phyloP scores from a whole-genome alignment of 2,113 vertebrate genomes.

The Sebastes fasciatus region DNA sequence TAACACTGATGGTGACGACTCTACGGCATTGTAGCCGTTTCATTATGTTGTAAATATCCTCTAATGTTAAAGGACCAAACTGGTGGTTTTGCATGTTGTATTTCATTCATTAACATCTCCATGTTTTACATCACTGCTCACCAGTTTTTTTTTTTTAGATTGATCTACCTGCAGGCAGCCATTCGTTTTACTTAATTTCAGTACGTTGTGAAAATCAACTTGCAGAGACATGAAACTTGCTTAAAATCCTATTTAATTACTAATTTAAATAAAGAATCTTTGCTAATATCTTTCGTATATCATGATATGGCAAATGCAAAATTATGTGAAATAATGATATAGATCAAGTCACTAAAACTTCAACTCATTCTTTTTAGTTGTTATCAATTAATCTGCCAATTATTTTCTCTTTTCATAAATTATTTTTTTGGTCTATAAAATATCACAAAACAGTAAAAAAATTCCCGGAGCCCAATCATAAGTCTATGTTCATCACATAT shows the following conservation, averaged over 20 bases:
- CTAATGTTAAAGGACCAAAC: slow-evolving; percentile 1
- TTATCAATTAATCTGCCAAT: too few species aligned
- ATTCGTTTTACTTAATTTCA: background rate
- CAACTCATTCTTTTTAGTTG: too few species aligned
- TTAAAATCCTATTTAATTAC: background rate
- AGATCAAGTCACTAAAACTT: background rate
- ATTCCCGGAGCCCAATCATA: too few species aligned
- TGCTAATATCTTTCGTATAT: background rate
- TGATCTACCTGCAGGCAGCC: too few species aligned
- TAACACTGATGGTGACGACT: background rate
- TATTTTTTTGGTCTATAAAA: background rate
- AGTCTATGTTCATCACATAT: background rate
- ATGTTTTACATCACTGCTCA: background rate
- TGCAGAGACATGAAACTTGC: background rate
- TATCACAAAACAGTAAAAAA: too few species aligned
- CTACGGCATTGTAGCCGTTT: background rate
- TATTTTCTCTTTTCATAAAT: too few species aligned
- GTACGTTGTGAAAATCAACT: background rate
- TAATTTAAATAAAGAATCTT: background rate
- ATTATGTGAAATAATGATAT: background rate
- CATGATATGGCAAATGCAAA: background rate
- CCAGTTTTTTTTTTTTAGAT: background rate
- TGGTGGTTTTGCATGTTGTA: background rate
- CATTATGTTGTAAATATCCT: background rate
- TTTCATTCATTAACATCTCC: background rate